These are phyloP conservation scores for Pseudomyrmex cubaensis DNA, from an alignment of 1,140 invertebrate genomes.

Conservation along the genomic window DNA sequence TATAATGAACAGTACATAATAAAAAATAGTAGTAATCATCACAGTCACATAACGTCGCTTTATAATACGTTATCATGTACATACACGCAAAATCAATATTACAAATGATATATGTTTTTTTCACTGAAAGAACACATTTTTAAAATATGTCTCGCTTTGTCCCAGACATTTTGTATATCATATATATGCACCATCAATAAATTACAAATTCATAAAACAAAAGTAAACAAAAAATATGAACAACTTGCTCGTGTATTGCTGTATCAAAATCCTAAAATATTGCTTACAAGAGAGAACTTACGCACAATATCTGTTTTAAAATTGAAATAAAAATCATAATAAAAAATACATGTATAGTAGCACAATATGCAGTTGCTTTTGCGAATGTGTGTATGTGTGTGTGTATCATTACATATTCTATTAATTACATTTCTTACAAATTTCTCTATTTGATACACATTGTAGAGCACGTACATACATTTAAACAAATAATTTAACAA, in stretches of 20 bases:
- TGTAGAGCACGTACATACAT: slow-evolving; percentile 24
- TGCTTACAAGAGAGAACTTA: not conserved
- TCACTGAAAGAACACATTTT: slow-evolving; percentile 9
- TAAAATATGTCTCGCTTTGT: slow-evolving; percentile 7
- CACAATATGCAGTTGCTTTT: slow-evolving; percentile 58
- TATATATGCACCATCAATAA: too few relatives aligned
- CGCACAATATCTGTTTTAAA: not conserved
- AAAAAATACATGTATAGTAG: slow-evolving; percentile 19
- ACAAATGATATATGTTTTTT: slow-evolving; percentile 23
- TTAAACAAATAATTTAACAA: slow-evolving; percentile 47
- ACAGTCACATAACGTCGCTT: slow-evolving; percentile 2
- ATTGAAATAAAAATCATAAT: slow-evolving; percentile 41
- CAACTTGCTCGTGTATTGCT: not conserved
- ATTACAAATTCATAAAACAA: slow-evolving; percentile 3
- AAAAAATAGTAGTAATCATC: slow-evolving; percentile 16
- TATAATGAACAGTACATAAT: slow-evolving; percentile 12
- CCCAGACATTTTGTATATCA: not conserved
- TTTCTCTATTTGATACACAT: slow-evolving; percentile 27
- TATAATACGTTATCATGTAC: not conserved
- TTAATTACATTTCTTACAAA: slow-evolving; percentile 66
- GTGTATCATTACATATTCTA: slow-evolving; percentile 27
- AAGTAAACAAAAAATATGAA: not conserved
- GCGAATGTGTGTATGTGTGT: not conserved
- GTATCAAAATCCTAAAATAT: slow-evolving; percentile 4
- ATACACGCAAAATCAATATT: too few relatives aligned